Conservation (phyloP, 2,888 invertebrate genomes). For the Colletes collaris region DNA sequence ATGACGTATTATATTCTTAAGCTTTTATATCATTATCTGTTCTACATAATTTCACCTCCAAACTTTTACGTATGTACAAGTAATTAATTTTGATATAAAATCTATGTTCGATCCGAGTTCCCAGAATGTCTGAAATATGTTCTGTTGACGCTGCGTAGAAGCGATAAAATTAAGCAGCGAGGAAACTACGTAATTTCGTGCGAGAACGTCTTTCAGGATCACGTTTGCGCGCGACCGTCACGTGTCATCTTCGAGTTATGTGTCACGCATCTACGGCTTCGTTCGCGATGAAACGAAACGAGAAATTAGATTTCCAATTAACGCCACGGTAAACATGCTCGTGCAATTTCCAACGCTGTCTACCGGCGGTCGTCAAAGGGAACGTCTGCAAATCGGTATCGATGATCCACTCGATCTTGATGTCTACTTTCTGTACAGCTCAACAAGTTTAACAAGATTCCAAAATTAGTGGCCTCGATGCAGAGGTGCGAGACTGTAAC, state of each 20-base stretch:
- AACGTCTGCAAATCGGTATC: not conserved
- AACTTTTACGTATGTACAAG: too few species aligned
- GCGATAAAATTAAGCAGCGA: not conserved
- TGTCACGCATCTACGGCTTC: slow-evolving; percentile 35
- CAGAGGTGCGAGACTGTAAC: too few species aligned
- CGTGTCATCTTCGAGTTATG: slow-evolving; percentile 23
- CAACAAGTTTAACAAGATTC: too few species aligned
- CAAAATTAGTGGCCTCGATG: too few species aligned
- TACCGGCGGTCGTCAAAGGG: not conserved
- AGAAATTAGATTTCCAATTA: slow-evolving; percentile 48
- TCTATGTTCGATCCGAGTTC: too few species aligned
- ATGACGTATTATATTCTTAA: too few species aligned
- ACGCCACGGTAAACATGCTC: not conserved
- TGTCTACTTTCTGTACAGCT: not conserved
- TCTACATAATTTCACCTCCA: too few species aligned
- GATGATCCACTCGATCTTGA: not conserved
- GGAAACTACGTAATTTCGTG: not conserved
- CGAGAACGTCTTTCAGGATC: not conserved
- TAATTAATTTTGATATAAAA: too few species aligned
- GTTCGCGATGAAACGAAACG: slow-evolving; percentile 28
- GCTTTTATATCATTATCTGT: too few species aligned
- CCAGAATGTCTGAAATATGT: too few species aligned
- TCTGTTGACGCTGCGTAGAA: too few species aligned
- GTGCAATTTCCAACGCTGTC: slow-evolving; percentile 2
- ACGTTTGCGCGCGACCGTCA: not conserved